Evolutionary conservation across 2,888 invertebrate species (phyloP).

Genomic region (Pheosia gnoma): DNA sequence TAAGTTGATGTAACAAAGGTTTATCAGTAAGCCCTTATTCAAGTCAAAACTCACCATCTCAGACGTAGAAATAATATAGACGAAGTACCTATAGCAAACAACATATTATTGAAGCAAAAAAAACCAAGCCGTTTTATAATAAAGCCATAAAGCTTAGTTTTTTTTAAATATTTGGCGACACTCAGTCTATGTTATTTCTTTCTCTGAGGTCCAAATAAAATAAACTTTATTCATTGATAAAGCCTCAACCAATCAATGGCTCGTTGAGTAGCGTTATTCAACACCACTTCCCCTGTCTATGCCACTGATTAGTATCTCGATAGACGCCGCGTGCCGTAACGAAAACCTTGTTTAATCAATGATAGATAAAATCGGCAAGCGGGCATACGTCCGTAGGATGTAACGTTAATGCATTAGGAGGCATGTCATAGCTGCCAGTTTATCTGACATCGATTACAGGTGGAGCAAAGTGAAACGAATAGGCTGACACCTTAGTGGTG

Average conservation of each 20-base stretch:
- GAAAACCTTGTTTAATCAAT: slow-evolving; percentile 44
- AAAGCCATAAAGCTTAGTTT: too few relatives aligned
- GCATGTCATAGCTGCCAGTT: slow-evolving; percentile 39
- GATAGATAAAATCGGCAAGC: slow-evolving; percentile 44
- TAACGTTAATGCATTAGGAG: slow-evolving; percentile 39
- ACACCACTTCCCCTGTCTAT: slow-evolving; percentile 17
- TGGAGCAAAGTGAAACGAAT: slow-evolving; percentile 40
- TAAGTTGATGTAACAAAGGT: too few relatives aligned
- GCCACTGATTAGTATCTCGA: slow-evolving; percentile 33
- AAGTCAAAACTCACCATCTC: too few relatives aligned
- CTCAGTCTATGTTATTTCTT: too few relatives aligned
- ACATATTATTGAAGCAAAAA: too few relatives aligned
- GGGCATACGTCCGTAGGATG: slow-evolving; percentile 38
- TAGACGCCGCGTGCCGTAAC: slow-evolving; percentile 30
- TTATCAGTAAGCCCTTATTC: too few relatives aligned
- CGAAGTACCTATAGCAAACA: too few relatives aligned
- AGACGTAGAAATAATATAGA: too few relatives aligned
- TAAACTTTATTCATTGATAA: background rate
- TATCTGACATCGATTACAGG: slow-evolving; percentile 48
- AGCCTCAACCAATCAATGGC: background rate
- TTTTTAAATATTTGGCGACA: too few relatives aligned
- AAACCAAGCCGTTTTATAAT: too few relatives aligned
- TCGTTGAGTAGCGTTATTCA: slow-evolving; percentile 18
- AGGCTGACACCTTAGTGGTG: slow-evolving; percentile 30
- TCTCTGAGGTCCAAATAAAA: too few relatives aligned